Conservation (phyloP, 1,140 invertebrate species). For the Pteromalus puparum region DNA sequence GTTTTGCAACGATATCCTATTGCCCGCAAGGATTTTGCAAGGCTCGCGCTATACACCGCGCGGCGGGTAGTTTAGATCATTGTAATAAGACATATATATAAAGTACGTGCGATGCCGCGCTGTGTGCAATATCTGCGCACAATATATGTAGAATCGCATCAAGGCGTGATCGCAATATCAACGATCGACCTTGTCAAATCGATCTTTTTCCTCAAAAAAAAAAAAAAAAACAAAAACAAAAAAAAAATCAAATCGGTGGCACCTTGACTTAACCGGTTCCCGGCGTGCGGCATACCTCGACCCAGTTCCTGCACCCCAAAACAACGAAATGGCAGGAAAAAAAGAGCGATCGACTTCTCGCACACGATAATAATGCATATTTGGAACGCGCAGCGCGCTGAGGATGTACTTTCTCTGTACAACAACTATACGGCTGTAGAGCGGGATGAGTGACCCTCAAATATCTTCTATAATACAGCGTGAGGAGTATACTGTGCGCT, state of each 20-base stretch:
- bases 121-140: background rate
- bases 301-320: background rate
- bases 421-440: no score
- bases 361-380: background rate
- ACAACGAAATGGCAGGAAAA: background rate
- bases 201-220: no score
- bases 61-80: background rate
- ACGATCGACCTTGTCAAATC: background rate
- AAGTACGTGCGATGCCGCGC: background rate
- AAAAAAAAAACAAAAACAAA: no score
- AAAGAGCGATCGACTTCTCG: background rate
- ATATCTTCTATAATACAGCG: conserved; percentile 30
- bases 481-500: no score
- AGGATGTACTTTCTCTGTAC: conserved; percentile 40
- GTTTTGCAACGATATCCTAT: background rate
- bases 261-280: background rate
- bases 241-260: no score
- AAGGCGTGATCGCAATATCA: background rate
- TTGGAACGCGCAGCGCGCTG: background rate
- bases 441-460: conserved; percentile 49
- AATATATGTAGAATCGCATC: background rate
- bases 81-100: background rate
- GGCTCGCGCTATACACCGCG: no score
- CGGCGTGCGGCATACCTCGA: background rate
- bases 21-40: background rate